Evolutionary conservation across 2,797 vertebrate species (phyloP).

Genomic region (Mormyrops boulengeri): DNA sequence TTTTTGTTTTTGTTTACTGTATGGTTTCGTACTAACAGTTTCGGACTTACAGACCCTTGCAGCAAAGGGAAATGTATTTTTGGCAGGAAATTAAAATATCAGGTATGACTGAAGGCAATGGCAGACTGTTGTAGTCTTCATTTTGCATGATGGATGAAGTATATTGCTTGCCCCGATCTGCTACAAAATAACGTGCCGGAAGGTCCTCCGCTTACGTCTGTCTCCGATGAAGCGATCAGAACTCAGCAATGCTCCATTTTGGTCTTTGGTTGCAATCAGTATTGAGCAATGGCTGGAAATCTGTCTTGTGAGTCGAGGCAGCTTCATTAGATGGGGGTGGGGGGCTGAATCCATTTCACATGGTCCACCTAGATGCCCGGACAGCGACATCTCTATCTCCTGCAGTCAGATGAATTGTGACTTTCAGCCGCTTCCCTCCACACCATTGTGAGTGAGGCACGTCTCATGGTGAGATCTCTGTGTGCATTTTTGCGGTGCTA

Average conservation of each 20-base stretch:
- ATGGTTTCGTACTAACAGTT: not conserved
- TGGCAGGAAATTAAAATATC: slow-evolving; percentile 9
- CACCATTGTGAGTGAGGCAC: not conserved
- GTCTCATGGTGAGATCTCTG: not conserved
- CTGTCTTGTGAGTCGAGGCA: slow-evolving; percentile 19
- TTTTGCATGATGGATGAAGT: not conserved
- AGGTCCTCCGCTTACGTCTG: not conserved
- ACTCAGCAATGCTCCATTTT: not conserved
- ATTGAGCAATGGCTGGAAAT: slow-evolving; percentile 14
- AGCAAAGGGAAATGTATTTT: slow-evolving; percentile 1
- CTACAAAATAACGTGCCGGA: not conserved
- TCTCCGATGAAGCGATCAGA: slow-evolving; percentile 13
- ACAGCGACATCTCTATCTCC: not conserved
- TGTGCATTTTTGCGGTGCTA: not conserved
- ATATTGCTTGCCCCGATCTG: not conserved
- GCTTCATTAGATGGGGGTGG: slow-evolving; percentile 9
- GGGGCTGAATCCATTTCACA: slow-evolving; percentile 1
- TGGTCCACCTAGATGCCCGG: not conserved
- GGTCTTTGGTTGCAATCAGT: not conserved
- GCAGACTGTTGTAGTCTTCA: not conserved
- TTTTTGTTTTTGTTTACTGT: not conserved
- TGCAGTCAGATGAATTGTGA: not conserved
- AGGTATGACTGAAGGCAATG: not conserved
- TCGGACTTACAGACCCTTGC: not conserved
- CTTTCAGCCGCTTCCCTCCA: not conserved